Evolutionary conservation across 2,888 invertebrate species (phyloP).

Genomic region (Tipula helvola): DNA sequence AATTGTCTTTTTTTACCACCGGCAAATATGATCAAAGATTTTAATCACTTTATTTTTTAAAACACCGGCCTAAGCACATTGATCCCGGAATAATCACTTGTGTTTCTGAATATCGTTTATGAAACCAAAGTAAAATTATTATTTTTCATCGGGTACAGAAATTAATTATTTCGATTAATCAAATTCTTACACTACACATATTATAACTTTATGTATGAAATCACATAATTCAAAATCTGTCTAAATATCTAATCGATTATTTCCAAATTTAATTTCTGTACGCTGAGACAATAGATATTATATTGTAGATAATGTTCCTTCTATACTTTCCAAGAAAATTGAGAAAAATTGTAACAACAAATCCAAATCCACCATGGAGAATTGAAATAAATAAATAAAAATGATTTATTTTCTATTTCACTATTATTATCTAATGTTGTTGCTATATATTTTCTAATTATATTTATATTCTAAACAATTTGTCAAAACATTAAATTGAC

Average conservation of each 20-base stretch:
- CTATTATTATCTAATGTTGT: slow-evolving; percentile 4
- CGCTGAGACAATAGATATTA: neutral
- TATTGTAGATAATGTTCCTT: neutral
- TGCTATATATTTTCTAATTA: neutral
- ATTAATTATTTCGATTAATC: neutral
- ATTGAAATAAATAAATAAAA: neutral
- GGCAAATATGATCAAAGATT: neutral
- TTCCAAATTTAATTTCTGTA: neutral
- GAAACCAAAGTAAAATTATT: neutral
- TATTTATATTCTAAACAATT: neutral
- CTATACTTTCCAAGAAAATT: neutral
- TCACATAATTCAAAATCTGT: neutral
- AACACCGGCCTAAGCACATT: neutral
- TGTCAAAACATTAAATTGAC: neutral
- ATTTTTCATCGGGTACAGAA: neutral
- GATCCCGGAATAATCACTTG: neutral
- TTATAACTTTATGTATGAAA: neutral
- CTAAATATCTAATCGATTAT: neutral
- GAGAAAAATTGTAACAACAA: neutral
- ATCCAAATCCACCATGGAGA: neutral
- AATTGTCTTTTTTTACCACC: neutral
- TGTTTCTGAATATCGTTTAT: neutral
- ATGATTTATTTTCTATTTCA: slow-evolving; percentile 1
- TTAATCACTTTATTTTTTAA: neutral
- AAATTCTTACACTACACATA: neutral